phyloP scores from a whole-genome alignment of 1,140 invertebrate genomes.

The Drosophila arizonae region DNA sequence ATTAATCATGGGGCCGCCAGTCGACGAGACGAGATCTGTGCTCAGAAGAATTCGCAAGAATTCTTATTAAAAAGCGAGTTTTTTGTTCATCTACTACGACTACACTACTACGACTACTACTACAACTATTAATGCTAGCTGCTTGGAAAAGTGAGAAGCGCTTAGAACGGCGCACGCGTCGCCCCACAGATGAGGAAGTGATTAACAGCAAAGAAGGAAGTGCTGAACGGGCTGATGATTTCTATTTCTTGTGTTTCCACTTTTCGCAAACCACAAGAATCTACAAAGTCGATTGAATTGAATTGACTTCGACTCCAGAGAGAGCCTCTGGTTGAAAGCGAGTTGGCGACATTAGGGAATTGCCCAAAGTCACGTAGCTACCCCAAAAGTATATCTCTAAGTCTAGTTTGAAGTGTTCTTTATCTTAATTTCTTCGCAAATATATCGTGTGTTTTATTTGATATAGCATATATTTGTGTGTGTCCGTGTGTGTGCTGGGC shows the following conservation, averaged over 20 bases:
- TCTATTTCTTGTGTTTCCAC: constrained; percentile 46
- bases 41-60: constrained; percentile 70
- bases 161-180: constrained; percentile 71
- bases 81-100: constrained; percentile 48
- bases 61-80: constrained; percentile 79
- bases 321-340: constrained; percentile 1
- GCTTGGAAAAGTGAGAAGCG: constrained; percentile 74
- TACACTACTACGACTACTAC: neutral
- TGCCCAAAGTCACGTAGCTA: constrained; percentile 30
- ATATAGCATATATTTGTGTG: neutral
- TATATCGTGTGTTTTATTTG: constrained; percentile 19
- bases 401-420: constrained; percentile 6
- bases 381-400: neutral
- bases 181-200: constrained; percentile 52
- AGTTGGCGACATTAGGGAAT: constrained; percentile 33
- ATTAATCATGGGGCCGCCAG: constrained; percentile 48
- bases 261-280: constrained; percentile 36
- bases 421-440: constrained; percentile 51
- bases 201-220: constrained; percentile 54
- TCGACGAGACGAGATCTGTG: constrained; percentile 26
- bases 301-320: neutral
- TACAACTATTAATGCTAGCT: neutral
- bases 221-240: constrained; percentile 46
- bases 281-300: constrained; percentile 16
- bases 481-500: constrained; percentile 19